A percentile compares a stretch with the other conserved stretches of the same genome.
Conservation (phyloP, 2,113 vertebrate species). For the Uropsilus gracilis region DNA sequence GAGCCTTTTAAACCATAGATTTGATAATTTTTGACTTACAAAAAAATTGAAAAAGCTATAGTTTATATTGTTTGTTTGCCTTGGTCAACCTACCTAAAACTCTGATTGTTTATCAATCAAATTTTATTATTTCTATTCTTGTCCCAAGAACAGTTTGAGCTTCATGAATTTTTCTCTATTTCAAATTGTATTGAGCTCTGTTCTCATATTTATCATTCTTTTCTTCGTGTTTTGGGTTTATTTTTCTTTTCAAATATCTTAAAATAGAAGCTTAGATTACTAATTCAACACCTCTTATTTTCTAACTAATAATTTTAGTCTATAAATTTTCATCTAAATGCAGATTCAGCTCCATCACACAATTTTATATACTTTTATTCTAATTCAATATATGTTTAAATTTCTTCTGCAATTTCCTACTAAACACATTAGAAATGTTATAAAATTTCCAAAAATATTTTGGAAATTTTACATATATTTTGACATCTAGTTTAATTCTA, state of each 20-base stretch:
- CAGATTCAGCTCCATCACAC: not conserved
- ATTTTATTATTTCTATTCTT: not conserved
- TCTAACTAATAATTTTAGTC: not conserved
- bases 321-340: not conserved
- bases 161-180: not conserved
- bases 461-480: not conserved
- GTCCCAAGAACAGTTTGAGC: not conserved
- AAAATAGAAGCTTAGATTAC: conserved; percentile 1
- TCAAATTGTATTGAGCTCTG: not conserved
- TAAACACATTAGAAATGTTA: not conserved
- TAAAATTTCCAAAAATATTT: not conserved
- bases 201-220: not conserved
- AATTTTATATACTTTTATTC: not conserved
- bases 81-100: not conserved
- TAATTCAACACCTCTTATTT: not conserved
- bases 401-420: not conserved
- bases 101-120: not conserved
- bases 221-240: not conserved
- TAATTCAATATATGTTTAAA: conserved; percentile 13
- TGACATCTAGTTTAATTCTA: not conserved
- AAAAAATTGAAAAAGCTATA: not conserved
- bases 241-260: not conserved
- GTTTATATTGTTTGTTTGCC: not conserved
- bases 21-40: not conserved
- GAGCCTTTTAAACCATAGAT: not conserved